Conservation (phyloP, 2,113 vertebrate species). For the Polyodon spathula region DNA sequence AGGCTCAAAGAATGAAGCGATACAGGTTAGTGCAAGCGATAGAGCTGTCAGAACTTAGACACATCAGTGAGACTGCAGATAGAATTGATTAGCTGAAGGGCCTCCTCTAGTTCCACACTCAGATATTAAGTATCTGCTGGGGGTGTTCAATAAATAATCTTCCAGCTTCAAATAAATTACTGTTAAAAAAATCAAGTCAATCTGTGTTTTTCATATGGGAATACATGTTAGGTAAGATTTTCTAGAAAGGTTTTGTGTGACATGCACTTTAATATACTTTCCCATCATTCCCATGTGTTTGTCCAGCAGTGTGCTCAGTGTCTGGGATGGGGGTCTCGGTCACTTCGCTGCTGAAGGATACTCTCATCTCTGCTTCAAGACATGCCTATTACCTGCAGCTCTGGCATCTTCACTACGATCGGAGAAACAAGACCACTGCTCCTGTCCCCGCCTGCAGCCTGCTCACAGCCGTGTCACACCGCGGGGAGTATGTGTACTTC, state of each 20-base stretch:
- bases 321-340: slow-evolving; percentile 46
- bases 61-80: too few relatives aligned
- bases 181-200: background rate
- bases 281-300: slow-evolving; percentile 53
- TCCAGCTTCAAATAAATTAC: too few relatives aligned
- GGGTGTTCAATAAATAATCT: too few relatives aligned
- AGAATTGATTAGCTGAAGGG: too few relatives aligned
- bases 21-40: slow-evolving; percentile 42
- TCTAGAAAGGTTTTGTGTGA: too few relatives aligned
- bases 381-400: slow-evolving; percentile 32
- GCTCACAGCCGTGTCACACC: slow-evolving; percentile 42
- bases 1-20: slow-evolving; percentile 54
- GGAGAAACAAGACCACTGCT: slow-evolving; percentile 21
- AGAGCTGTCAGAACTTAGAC: too few relatives aligned
- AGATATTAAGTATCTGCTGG: too few relatives aligned
- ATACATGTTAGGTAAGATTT: too few relatives aligned
- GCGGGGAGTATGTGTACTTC: slow-evolving; percentile 49
- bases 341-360: slow-evolving; percentile 32
- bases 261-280: background rate
- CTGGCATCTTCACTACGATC: slow-evolving; percentile 52
- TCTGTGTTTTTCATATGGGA: too few relatives aligned
- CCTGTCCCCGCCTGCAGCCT: slow-evolving; percentile 46
- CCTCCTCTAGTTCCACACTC: too few relatives aligned
- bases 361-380: slow-evolving; percentile 56
- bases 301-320: slow-evolving; percentile 51